Base-by-base conservation (phyloP, 2,888 invertebrate genomes). In the Halictus ligatus region DNA sequence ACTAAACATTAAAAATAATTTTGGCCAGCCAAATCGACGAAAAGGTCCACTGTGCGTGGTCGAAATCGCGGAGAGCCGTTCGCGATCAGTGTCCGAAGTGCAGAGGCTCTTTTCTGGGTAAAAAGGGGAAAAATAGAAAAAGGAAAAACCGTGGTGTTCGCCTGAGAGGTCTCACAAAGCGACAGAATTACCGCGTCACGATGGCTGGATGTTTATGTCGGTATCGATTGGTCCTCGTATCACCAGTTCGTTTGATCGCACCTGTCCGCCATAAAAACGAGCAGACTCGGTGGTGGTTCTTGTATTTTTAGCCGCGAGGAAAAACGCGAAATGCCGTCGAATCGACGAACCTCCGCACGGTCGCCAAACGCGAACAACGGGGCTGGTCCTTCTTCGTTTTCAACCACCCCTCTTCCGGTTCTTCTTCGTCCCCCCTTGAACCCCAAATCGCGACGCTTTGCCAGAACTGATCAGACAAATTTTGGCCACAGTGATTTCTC, bases 181-280 rank as follows among this genome's bases (percentile, higher is more conserved):
- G 67, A 67, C 67, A 21, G 60, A 64, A 64, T 35, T 54, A n/a
- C 29, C 15, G 75, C n/a, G n/a, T 75, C 67, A 67, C 15, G 35
- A 67, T 25, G 60, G 60, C 25, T 60, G 60, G 60, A 60, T 60
- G 60, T 60, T 60, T 60, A 60, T 67, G 67, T 67, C 67, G 67
- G 21, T 71, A 40, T 71, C 71, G 71, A 71, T 71, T 67, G 29
- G 35, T 67, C 67, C 35, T 35, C 29, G 67, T 54, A 54, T 21
- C 54, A 8, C 3, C 67, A 67, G 60, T 60, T 35, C 67, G 29
- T 67, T 35, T 74, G 18, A 29, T 74, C 74, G 50, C 74, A 25
- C 35, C 67, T 67, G 67, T 35, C 67, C 35, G 67, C 67, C 67
- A 7, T 67, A 8, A 67, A 67, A 67, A 67, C 64, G 64, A 67